phyloP scores from a whole-genome alignment of 2,797 vertebrate species.

The Lemur catta region DNA sequence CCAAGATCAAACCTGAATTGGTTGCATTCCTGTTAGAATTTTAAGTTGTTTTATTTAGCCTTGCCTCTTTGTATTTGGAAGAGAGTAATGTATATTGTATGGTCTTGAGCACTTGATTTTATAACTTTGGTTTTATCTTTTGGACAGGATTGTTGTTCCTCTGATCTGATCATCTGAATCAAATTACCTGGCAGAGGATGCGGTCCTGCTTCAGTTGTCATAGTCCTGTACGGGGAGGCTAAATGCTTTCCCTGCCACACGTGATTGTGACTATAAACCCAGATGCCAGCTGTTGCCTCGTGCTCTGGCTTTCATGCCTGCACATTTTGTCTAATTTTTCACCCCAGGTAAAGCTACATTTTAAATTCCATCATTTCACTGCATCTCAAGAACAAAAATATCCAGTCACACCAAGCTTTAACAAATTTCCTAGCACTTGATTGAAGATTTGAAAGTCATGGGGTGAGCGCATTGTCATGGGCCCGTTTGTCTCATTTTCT shows the following conservation, averaged over 20 bases:
- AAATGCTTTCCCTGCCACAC: not conserved
- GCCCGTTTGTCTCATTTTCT: not conserved
- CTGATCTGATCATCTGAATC: not conserved
- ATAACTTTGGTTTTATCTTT: not conserved
- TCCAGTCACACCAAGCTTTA: not conserved
- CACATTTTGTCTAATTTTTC: not conserved
- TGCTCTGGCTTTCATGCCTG: not conserved
- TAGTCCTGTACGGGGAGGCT: not conserved
- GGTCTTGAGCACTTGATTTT: not conserved
- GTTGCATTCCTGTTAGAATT: not conserved
- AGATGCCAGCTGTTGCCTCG: not conserved
- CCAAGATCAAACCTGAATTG: constrained; percentile 9
- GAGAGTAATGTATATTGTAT: not conserved
- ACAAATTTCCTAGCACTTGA: not conserved
- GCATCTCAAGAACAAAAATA: not conserved
- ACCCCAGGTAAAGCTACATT: not conserved
- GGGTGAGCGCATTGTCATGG: not conserved
- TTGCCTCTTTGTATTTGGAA: not conserved
- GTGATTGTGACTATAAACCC: not conserved
- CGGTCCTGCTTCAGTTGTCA: not conserved
- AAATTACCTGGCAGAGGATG: not conserved
- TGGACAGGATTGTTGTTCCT: not conserved
- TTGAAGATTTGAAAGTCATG: not conserved
- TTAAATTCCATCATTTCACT: not conserved
- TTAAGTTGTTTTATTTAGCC: not conserved